These are phyloP conservation scores for Sarotherodon lohbergeri DNA, from an alignment of 2,113 vertebrate genomes.

Conservation along the genomic window DNA sequence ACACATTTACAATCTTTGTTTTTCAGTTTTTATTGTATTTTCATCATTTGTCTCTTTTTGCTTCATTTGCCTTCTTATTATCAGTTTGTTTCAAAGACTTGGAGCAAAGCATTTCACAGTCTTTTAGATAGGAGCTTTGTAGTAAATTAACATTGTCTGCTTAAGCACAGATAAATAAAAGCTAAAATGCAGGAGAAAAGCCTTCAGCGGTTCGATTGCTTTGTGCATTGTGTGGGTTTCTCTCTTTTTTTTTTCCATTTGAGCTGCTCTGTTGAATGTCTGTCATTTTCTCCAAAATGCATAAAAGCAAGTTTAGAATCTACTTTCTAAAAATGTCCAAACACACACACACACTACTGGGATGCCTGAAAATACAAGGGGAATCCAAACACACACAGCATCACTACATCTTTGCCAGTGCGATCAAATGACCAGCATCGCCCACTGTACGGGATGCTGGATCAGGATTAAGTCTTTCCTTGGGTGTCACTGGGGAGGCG, in stretches of 20 bases:
- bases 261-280: not conserved
- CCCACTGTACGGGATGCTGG: not conserved
- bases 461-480: slow-evolving; percentile 39
- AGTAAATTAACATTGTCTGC: not conserved
- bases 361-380: not conserved
- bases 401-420: not conserved
- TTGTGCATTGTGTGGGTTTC: not conserved
- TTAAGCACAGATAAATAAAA: not conserved
- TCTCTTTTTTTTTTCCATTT: not conserved
- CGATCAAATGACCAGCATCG: not conserved
- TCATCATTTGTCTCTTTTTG: not conserved
- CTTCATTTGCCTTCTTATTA: not conserved
- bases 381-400: not conserved
- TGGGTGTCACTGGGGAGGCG: slow-evolving; percentile 11
- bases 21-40: not conserved
- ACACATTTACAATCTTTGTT: not conserved
- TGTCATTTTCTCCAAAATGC: not conserved
- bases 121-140: not conserved
- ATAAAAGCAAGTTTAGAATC: not conserved
- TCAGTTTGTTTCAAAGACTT: not conserved
- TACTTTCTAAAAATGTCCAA: not conserved
- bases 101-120: not conserved
- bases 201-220: not conserved
- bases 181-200: not conserved
- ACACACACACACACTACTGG: not conserved